Conservation (phyloP, 2,113 vertebrate species). For the Hemiprocne comata region DNA sequence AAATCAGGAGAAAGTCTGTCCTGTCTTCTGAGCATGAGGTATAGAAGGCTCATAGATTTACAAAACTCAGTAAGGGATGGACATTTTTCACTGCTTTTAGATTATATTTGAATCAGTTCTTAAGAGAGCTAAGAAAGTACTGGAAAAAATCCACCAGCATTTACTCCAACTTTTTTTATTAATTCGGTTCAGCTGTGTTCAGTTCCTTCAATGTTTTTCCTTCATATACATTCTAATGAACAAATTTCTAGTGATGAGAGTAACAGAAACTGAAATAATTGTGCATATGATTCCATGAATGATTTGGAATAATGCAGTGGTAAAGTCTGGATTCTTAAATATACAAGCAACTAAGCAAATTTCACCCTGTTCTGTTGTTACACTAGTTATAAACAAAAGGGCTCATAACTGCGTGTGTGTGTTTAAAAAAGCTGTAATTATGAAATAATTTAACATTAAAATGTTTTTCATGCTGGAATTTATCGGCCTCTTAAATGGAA, state of each 20-base stretch:
- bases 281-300: slow-evolving; percentile 6
- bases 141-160: background rate
- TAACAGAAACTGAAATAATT: background rate
- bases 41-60: background rate
- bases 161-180: background rate
- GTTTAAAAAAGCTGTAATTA: background rate
- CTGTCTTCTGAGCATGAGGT: background rate
- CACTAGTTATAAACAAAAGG: background rate
- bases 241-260: background rate
- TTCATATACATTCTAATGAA: background rate
- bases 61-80: background rate
- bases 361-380: background rate
- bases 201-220: background rate
- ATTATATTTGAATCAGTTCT: background rate
- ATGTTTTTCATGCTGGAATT: background rate
- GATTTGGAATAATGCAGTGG: background rate
- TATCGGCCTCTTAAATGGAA: background rate
- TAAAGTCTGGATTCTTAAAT: background rate
- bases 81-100: background rate
- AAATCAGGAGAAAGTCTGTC: background rate
- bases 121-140: background rate
- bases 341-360: background rate
- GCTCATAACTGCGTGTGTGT: background rate
- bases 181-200: background rate
- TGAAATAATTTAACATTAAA: background rate